Conservation (phyloP, 2,888 invertebrate genomes). For the Oligia strigilis region DNA sequence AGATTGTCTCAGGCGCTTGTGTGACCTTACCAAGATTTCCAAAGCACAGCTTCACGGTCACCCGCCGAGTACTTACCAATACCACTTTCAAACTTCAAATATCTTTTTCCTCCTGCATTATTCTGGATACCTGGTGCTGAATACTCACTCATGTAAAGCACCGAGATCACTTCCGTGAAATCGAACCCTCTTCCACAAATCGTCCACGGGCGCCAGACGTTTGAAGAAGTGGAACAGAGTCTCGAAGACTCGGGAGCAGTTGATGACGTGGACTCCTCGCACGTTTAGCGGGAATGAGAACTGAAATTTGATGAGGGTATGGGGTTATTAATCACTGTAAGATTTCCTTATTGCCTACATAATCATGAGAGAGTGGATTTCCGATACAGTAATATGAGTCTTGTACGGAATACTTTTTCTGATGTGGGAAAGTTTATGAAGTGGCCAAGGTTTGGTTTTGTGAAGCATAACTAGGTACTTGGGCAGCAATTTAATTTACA, state of each 20-base stretch:
- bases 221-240: slow-evolving; percentile 93
- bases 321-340: background rate
- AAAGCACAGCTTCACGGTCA: background rate
- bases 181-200: slow-evolving; percentile 90
- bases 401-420: background rate
- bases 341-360: background rate
- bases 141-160: slow-evolving; percentile 81
- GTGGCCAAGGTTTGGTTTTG: background rate
- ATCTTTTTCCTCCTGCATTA: background rate
- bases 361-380: background rate
- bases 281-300: slow-evolving; percentile 93
- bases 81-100: background rate
- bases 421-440: background rate
- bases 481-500: background rate
- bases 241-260: slow-evolving; percentile 95
- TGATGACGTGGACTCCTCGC: slow-evolving; percentile 93
- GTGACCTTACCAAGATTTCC: background rate
- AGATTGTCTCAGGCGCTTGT: no score
- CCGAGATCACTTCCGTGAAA: slow-evolving; percentile 83
- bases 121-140: background rate
- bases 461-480: background rate
- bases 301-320: slow-evolving; percentile 78
- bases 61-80: no score
- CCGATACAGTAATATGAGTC: background rate
- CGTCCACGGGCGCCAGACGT: slow-evolving; percentile 92